Evolutionary conservation across 2,888 invertebrate genomes (phyloP), one percentile per base, ranked within the genome.

Genomic region (Drosophila testacea): DNA sequence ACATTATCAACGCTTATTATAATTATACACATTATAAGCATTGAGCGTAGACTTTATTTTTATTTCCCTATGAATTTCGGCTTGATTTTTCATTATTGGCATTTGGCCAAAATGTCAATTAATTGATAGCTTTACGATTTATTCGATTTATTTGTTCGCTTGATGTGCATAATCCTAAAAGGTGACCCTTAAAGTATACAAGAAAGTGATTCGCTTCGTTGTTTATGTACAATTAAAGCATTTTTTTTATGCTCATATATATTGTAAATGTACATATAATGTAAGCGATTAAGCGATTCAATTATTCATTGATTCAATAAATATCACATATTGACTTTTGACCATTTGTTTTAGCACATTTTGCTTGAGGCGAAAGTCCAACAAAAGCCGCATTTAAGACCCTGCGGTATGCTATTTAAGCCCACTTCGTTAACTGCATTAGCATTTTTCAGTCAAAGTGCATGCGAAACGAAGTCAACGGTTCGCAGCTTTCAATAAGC

Each of bases 41-140:
- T 65, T 63, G 38, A 46, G 34, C 16, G 30, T 4, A 4, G n/a
- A n/a, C 16, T 36, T 11, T 36, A 9, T 39, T 56, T 16, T 13
- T 46, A 13, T 57, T 59, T 39, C 28, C 16, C 7, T 2, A 27
- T 32, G 52, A 13, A 6, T 3, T 16, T 36, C 27, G 11, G 13
- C 68, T 50, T 67, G 61, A 68, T 68, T 69, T 72, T 59, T 62
- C 69, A 73, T 54, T 69, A 66, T 78, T 65, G 72, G 50, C 65
- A 48, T 42, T 52, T 41, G 36, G 52, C 42, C 16, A 62, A 60
- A 65, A 42, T 66, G 83, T 48, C 83, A 84, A 81, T 84, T 82
- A 72, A 72, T 82, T 82, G 83, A 82, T 82, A 54, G 76, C 62
- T 50, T 48, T 38, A 22, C 30, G 32, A 54, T 51, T 66, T 44